Percentiles rank a stretch among this genome's conserved stretches.
Conservation (phyloP, 2,113 vertebrate genomes). For the Crotalus viridis region DNA sequence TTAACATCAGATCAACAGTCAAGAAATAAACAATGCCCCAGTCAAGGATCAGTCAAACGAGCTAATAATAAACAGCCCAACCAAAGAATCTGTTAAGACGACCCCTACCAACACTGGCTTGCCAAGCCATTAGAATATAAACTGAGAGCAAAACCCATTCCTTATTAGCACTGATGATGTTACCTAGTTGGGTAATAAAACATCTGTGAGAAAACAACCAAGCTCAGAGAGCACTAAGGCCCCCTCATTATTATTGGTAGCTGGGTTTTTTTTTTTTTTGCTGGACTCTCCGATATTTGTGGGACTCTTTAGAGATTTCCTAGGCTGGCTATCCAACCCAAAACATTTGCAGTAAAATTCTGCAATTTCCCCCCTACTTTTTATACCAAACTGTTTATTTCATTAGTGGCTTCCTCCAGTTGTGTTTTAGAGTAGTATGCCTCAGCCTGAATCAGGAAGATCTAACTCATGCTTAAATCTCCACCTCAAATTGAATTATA, state of each 20-base stretch:
- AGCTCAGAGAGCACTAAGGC: background rate
- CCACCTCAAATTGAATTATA: background rate
- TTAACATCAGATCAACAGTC: too few species aligned
- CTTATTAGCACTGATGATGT: too few species aligned
- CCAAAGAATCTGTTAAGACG: too few species aligned
- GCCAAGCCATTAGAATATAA: too few species aligned
- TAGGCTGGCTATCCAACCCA: background rate
- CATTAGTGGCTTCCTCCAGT: background rate
- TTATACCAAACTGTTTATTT: background rate
- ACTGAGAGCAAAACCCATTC: too few species aligned
- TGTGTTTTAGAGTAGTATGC: background rate
- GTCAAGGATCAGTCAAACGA: too few species aligned
- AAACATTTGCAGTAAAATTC: background rate
- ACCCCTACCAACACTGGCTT: too few species aligned
- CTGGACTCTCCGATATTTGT: background rate
- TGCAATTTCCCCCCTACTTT: background rate
- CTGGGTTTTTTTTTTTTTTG: background rate
- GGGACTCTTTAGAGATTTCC: background rate
- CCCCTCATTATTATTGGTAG: background rate
- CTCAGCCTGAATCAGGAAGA: background rate
- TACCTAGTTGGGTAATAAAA: background rate
- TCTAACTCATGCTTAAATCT: background rate
- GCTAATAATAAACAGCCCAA: too few species aligned
- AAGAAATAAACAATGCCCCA: too few species aligned
- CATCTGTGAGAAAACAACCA: background rate